phyloP scores from a whole-genome alignment of 2,113 vertebrate species.

The Tupaia tana region DNA sequence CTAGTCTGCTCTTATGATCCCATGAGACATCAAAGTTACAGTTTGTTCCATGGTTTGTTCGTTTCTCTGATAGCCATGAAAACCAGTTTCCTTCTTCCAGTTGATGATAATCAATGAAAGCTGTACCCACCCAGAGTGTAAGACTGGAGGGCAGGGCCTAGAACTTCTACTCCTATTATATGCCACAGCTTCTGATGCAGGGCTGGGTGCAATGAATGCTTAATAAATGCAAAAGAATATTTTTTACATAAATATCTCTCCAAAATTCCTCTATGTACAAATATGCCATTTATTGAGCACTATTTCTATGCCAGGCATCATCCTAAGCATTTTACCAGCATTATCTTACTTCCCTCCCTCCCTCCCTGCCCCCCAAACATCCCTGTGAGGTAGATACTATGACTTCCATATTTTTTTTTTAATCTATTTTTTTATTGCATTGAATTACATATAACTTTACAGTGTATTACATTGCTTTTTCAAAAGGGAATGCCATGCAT shows the following conservation, averaged over 20 bases:
- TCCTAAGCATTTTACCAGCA: slow-evolving; percentile 23
- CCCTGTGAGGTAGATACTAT: background rate
- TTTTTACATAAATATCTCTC: background rate
- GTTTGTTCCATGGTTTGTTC: background rate
- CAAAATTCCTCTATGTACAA: background rate
- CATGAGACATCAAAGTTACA: background rate
- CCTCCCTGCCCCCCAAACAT: background rate
- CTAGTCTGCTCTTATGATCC: rapidly evolving
- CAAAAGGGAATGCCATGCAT: too few species aligned
- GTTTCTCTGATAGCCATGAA: background rate
- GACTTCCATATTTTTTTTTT: slow-evolving; percentile 4
- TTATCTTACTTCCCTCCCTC: background rate
- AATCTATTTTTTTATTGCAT: too few species aligned
- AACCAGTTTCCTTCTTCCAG: background rate
- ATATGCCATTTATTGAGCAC: background rate
- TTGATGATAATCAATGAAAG: background rate
- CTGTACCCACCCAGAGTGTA: background rate
- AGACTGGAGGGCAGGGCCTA: background rate
- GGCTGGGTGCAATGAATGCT: background rate
- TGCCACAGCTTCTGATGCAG: background rate
- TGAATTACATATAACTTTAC: too few species aligned
- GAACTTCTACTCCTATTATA: background rate
- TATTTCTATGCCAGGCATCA: background rate
- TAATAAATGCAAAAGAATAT: background rate
- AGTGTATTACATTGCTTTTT: too few species aligned